A percentile compares a stretch with the other conserved stretches of the same genome.
Conservation (phyloP, 2,797 vertebrate genomes). For the Cetoscarus ocellatus region DNA sequence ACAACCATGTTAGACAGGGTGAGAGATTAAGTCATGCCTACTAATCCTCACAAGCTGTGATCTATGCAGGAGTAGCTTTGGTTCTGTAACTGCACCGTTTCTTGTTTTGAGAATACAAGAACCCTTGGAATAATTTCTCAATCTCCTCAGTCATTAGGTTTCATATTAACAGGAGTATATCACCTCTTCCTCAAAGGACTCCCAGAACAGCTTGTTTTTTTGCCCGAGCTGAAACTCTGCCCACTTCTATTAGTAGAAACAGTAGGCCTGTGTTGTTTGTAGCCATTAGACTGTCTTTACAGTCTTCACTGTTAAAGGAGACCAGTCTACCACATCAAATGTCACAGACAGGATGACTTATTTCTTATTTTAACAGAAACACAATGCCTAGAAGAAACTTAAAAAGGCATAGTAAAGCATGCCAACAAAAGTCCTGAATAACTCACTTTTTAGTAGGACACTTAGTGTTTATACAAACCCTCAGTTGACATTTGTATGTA, state of each 20-base stretch:
- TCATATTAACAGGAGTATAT: conserved; percentile 64
- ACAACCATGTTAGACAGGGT: conserved; percentile 67
- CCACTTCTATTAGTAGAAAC: conserved; percentile 75
- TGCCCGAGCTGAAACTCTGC: conserved; percentile 68
- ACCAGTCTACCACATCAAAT: conserved; percentile 46
- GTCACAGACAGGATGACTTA: conserved; percentile 34
- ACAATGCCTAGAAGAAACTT: conserved; percentile 28
- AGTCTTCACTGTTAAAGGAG: conserved; percentile 18
- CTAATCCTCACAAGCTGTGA: conserved; percentile 82
- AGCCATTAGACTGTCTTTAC: conserved; percentile 47
- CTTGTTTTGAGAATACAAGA: conserved; percentile 53
- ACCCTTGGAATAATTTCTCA: conserved; percentile 53
- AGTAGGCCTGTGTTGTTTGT: conserved; percentile 69
- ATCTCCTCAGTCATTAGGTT: conserved; percentile 56
- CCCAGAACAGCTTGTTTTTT: conserved; percentile 57
- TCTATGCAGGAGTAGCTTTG: conserved; percentile 71
- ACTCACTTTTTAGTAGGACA: neutral
- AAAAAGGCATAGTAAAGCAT: conserved; percentile 9
- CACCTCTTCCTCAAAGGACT: conserved; percentile 61
- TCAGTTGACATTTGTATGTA: neutral
- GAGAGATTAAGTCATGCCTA: conserved; percentile 82
- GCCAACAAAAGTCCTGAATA: conserved; percentile 18
- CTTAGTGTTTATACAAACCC: neutral
- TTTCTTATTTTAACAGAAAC: conserved; percentile 24
- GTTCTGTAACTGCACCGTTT: conserved; percentile 53